Evolutionary conservation across 2,113 vertebrate genomes (phyloP), one percentile per base, ranked within the genome.

Genomic region (Furnarius figulus): DNA sequence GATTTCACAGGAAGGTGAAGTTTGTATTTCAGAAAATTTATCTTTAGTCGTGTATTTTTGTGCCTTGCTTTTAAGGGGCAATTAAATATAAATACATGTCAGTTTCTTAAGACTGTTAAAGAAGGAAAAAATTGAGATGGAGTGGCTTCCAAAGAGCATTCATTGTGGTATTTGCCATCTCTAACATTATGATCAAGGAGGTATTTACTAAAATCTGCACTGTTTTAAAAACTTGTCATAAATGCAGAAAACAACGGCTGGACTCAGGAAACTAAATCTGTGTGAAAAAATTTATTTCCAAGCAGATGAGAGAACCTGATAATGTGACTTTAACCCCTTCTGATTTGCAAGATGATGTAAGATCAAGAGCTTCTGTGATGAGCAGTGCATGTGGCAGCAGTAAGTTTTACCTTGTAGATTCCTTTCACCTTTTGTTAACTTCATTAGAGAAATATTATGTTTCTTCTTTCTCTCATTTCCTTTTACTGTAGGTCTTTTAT

Each of bases 371-470:
- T 61, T 98, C 98, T 6, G 97, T 74, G 55, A 98, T 97, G 93
- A 98, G 96, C 4, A 86, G 98, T 72, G 98, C 97, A 74, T 98
- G 97, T 83, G 98, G 97, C 87, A 99, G 98, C 97, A 98, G 99
- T 99, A 94, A 98, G 98, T 98, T 73, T 50, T n/a, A 76, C 31
- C 76, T 59, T 5, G 8, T 28, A 30, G 21, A 22, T n/a, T 76
- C 37, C 46, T 88, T 89, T 85, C 20, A 66, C 5, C 37, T 73
- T 50, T 42, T 40, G 14, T 55, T 35, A 61, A 52, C 30, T 82
- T 85, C 12, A 22, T 0, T 55, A 55, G 35, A 63, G 56, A 62
- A 79, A 40, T 42, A 30, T 5, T 39, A 17, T 0, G 0, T 53
- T 82, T 65, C 8, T 14, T 42, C 16, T 86, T 84, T 84, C 33